Evolutionary conservation across 2,113 vertebrate species (phyloP), one percentile per base, ranked within the genome.

Genomic region (Ellobius talpinus): DNA sequence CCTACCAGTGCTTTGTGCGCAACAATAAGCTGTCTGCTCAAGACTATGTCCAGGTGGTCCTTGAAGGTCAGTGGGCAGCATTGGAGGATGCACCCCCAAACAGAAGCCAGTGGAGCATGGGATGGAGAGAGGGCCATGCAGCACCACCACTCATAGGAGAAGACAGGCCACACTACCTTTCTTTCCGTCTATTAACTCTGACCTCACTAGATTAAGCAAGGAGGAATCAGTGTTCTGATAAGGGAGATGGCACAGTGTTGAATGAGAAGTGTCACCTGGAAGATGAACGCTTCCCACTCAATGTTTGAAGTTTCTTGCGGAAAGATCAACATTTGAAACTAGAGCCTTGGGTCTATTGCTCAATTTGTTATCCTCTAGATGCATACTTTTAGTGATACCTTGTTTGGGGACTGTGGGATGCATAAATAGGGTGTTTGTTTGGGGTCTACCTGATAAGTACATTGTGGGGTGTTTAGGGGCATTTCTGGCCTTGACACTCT

Each of bases 1-100:
- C 99, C 1, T 99, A 99, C 98, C 99, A 99, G 98, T 99, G 99
- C 98, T 99, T 99, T 17, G 99, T 99, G 96, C 99, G 99, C 95
- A 99, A 99, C 96, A 99, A 99, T 97, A 99, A 99, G 98, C 99
- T 99, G 99, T 99, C 99, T 0, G 99, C 99, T 31, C 99, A 99
- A 97, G 99, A 99, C 98, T 99, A 99, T 79, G 99, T 99, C 95
- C 99, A 99, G 98, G 99, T 99, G 98, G 99, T 99, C 74, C 99
- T 99, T 12, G 99, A 99, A 99, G 99, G 99, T 99, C 95, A 98
- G 99, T 98, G 90, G 90, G 79, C 73, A 77, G 45, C 23, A 0
- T 21, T 17, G 19, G 0, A 17, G 89, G n/a, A 52, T 63, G 26
- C 2, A 13, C 82, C 89, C 89, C 2, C 29, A 45, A 42, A 81